Percentiles rank a stretch among this genome's conserved stretches.
Conservation (phyloP, 1,140 invertebrate species). For the Musca vetustissima region DNA sequence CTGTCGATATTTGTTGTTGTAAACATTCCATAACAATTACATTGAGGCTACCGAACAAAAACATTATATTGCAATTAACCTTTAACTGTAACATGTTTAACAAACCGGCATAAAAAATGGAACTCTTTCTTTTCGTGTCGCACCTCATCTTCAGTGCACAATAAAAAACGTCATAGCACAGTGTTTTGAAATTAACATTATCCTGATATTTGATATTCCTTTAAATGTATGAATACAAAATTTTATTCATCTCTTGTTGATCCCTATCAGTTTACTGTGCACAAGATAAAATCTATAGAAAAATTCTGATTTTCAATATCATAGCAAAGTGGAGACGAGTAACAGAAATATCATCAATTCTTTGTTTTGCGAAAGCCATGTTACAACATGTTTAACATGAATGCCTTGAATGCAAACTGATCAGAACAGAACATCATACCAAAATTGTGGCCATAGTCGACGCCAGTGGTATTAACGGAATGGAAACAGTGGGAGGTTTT, state of each 20-base stretch:
- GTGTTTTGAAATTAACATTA: not conserved
- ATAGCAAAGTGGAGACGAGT: not conserved
- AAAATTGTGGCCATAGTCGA: not conserved
- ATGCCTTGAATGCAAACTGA: conserved; percentile 13
- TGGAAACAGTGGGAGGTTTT: not conserved
- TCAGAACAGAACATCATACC: not conserved
- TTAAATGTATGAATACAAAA: no score
- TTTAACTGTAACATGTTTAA: conserved; percentile 23
- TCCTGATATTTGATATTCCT: no score
- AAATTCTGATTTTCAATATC: no score
- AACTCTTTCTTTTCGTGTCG: no score
- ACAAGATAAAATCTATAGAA: no score
- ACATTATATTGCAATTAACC: conserved; percentile 24
- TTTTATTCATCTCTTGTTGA: no score
- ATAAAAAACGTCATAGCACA: not conserved
- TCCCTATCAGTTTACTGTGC: no score
- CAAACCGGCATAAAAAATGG: not conserved
- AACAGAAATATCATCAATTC: conserved; percentile 4
- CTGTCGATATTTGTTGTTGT: no score
- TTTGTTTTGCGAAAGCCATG: no score
- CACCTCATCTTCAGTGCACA: not conserved
- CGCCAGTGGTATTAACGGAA: no score
- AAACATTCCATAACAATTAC: no score
- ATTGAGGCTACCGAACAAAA: not conserved
- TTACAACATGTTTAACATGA: conserved; percentile 13